Evolutionary conservation across 2,888 invertebrate genomes (phyloP).

Genomic region (Xanthia icteritia): DNA sequence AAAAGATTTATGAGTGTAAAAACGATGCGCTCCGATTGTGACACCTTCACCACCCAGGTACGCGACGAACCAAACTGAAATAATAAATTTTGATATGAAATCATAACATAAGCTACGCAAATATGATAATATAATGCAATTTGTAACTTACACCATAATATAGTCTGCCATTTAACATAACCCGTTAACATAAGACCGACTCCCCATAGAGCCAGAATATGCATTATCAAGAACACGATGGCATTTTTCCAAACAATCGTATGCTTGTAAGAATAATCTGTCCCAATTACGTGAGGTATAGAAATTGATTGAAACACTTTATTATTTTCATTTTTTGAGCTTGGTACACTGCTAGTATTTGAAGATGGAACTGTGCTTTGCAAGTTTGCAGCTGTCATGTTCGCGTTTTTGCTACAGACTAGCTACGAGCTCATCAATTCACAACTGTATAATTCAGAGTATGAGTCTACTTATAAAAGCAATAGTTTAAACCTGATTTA

Average conservation of each 20-base stretch:
- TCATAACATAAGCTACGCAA: neutral
- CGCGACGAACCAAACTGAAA: slow-evolving; percentile 56
- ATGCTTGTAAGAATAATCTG: too few relatives aligned
- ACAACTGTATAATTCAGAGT: slow-evolving; percentile 17
- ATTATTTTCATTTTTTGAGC: too few relatives aligned
- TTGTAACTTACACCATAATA: slow-evolving; percentile 76
- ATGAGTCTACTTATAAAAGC: slow-evolving; percentile 32
- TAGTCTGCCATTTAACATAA: slow-evolving; percentile 68
- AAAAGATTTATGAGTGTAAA: slow-evolving; percentile 94
- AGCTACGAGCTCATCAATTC: neutral
- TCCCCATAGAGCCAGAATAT: slow-evolving; percentile 89
- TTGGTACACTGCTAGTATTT: neutral
- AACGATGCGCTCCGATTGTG: slow-evolving; percentile 95
- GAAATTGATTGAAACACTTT: too few relatives aligned
- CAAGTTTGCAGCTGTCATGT: slow-evolving; percentile 42
- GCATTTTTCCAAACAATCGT: slow-evolving; percentile 91
- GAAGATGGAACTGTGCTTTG: slow-evolving; percentile 14
- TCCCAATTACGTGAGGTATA: too few relatives aligned
- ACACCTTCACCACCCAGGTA: slow-evolving; percentile 90
- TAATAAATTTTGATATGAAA: slow-evolving; percentile 18
- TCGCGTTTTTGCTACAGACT: slow-evolving; percentile 8
- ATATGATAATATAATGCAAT: neutral
- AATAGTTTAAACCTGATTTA: slow-evolving; percentile 2
- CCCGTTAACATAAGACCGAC: slow-evolving; percentile 72
- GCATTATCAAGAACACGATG: slow-evolving; percentile 90